Evolutionary conservation across 2,113 vertebrate species (phyloP).

Genomic region (Lepisosteus oculatus): DNA sequence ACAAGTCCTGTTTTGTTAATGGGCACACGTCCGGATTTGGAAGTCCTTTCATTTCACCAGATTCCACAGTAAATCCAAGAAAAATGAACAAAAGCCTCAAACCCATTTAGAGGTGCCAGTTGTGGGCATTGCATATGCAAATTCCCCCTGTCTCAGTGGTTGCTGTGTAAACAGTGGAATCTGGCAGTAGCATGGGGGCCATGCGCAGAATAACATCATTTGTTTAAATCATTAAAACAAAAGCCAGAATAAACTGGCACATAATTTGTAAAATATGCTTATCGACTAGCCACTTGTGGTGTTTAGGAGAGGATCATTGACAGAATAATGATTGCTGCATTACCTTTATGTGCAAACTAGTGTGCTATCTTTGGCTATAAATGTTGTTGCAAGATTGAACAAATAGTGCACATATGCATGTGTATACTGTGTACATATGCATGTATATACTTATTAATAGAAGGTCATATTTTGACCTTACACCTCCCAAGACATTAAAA

Average conservation of each 20-base stretch:
- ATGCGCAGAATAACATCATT: slow-evolving; percentile 60
- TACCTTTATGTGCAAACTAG: slow-evolving; percentile 35
- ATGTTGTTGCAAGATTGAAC: not conserved
- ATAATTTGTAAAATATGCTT: slow-evolving; percentile 69
- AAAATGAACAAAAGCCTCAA: slow-evolving; percentile 40
- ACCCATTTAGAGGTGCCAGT: slow-evolving; percentile 67
- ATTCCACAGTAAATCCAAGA: slow-evolving; percentile 66
- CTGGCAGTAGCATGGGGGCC: slow-evolving; percentile 57
- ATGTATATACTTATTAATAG: no score
- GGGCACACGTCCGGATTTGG: slow-evolving; percentile 59
- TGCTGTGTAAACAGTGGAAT: slow-evolving; percentile 62
- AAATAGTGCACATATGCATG: not conserved
- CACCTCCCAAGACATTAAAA: no score
- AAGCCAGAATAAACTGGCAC: slow-evolving; percentile 66
- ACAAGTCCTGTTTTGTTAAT: slow-evolving; percentile 59
- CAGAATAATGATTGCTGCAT: slow-evolving; percentile 59
- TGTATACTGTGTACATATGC: not conserved
- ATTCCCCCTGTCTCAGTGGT: slow-evolving; percentile 60
- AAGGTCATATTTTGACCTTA: no score
- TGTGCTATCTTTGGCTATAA: not conserved
- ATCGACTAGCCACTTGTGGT: slow-evolving; percentile 62
- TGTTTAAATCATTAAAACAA: slow-evolving; percentile 72
- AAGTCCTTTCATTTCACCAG: slow-evolving; percentile 64
- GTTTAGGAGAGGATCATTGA: slow-evolving; percentile 55
- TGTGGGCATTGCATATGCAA: slow-evolving; percentile 68